Base-by-base conservation (phyloP, 2,113 vertebrate genomes). In the Trogon melanurus region DNA sequence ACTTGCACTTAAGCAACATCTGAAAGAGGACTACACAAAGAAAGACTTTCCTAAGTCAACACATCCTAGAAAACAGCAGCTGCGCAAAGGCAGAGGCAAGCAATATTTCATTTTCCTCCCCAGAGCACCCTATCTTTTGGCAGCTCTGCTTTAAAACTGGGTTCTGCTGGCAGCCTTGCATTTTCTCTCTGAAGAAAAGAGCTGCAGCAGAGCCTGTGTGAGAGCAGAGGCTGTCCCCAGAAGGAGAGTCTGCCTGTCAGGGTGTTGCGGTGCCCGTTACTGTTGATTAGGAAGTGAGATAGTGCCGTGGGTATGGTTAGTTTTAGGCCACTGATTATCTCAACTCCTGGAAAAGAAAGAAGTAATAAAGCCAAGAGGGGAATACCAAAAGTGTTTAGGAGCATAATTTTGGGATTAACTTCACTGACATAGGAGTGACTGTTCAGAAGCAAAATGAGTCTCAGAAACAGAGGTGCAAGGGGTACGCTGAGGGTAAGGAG, bases 1-100 rank as follows among this genome's bases (percentile, higher is more conserved):
- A 93, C 93, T 97, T 96, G 93, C 92, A 82, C 95, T 96, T 95
- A 96, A 93, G 96, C 91, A 86, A 94, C 93, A 94, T 96, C 83
- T 95, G 96, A 97, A 96, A 92, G 95, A 91, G 93, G 91, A 56
- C 79, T 75, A 79, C 88, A 97, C 93, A 96, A 95, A 96, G 93
- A 93, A 95, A 88, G 85, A 96, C 92, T 96, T 96, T 79, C 96
- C 89, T 93, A 95, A 96, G 93, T 96, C 92, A 96, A 95, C 86
- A 78, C 84, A 79, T 93, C 92, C 93, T 58, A 93, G 95, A 85
- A 97, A 96, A 95, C 92, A 95, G 90, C 96, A 96, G 93, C 91
- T 95, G 95, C 27, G 76, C 86, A 93, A 95, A 78, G 58, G 93
- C 75, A 94, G 56, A 97, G 81, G 92, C 88, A 92, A 96, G 80